phyloP scores from a whole-genome alignment of 1,140 invertebrate species.

The Musca vetustissima region DNA sequence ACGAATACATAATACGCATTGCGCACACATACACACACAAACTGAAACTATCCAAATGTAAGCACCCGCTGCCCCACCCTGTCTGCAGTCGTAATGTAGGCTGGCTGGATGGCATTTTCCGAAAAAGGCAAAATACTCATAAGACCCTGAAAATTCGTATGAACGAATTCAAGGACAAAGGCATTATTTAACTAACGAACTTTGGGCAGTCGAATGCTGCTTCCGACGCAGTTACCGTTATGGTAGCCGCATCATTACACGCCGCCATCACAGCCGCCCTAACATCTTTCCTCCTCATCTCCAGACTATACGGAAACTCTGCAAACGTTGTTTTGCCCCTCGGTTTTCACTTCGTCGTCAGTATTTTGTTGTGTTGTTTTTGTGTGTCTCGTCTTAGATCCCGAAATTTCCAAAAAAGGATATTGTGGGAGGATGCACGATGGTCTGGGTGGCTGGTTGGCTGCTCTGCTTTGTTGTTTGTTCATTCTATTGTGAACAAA shows the following conservation, averaged over 20 bases:
- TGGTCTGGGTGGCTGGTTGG: background rate
- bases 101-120: background rate
- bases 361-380: background rate
- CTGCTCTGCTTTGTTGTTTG: background rate
- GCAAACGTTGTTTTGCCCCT: background rate
- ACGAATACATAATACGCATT: background rate
- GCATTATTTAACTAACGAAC: constrained; percentile 22
- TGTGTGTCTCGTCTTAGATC: background rate
- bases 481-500: constrained; percentile 13
- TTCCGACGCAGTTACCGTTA: background rate
- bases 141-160: constrained; percentile 12
- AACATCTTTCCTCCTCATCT: background rate
- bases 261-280: background rate
- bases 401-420: background rate
- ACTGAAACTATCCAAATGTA: background rate
- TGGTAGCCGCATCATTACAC: background rate
- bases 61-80: background rate
- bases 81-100: background rate
- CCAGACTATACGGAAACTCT: constrained; percentile 8
- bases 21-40: background rate
- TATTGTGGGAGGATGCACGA: too few species aligned
- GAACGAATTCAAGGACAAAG: constrained; percentile 20
- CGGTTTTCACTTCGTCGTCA: too few species aligned
- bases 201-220: constrained; percentile 3
- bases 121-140: constrained; percentile 3